A percentile compares a stretch with the other conserved stretches of the same genome.
Evolutionary conservation across 1,140 invertebrate species (phyloP).

Genomic region (Acromyrmex heyeri): DNA sequence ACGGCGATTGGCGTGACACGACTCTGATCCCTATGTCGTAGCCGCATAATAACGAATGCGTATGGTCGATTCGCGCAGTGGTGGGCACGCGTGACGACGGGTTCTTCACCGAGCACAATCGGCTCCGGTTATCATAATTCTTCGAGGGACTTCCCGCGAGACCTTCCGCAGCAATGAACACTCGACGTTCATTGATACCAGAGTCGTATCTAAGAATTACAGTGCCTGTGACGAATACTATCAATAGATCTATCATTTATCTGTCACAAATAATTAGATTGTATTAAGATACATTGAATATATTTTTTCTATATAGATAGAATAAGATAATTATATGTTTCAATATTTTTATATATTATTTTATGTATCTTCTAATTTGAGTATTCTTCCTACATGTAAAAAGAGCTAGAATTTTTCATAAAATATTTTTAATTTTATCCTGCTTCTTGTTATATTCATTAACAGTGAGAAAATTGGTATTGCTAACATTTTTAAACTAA

Average conservation of each 20-base stretch:
- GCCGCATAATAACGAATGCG: conserved; percentile 54
- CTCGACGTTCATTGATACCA: conserved; percentile 47
- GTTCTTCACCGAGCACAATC: conserved; percentile 58
- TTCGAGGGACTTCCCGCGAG: conserved; percentile 62
- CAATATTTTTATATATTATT: neutral
- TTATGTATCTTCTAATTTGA: neutral
- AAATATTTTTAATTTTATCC: neutral
- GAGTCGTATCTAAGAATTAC: conserved; percentile 29
- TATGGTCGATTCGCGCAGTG: neutral
- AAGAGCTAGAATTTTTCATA: neutral
- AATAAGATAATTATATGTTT: neutral
- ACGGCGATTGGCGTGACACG: conserved; percentile 30
- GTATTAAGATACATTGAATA: neutral
- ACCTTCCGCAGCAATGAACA: conserved; percentile 36
- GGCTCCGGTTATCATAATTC: conserved; percentile 42
- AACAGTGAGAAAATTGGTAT: neutral
- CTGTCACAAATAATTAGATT: neutral
- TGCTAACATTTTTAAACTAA: neutral
- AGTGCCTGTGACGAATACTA: neutral
- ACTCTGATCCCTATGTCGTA: neutral
- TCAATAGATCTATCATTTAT: neutral
- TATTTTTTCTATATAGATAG: neutral
- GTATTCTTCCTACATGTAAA: neutral
- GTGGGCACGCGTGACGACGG: conserved; percentile 2
- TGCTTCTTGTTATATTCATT: neutral